Evolutionary conservation across 1,140 invertebrate genomes (phyloP).

Genomic region (Drosophila parvula): DNA sequence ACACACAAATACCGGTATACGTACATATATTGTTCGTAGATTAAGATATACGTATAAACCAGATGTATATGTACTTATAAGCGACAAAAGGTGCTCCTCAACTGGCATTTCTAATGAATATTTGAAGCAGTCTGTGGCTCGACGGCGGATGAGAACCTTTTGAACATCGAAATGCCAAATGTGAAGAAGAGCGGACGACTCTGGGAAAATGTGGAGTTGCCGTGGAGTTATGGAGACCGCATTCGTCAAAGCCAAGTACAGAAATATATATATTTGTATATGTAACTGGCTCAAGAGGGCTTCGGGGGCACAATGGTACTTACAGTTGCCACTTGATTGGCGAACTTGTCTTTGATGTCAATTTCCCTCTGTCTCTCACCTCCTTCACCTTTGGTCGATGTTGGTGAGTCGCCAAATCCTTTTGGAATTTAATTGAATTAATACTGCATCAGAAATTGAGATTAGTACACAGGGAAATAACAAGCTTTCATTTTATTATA

Average conservation of each 20-base stretch:
- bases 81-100: constrained; percentile 13
- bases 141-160: constrained; percentile 22
- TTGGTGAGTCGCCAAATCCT: constrained; percentile 1
- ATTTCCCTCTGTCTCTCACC: background rate
- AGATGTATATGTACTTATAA: background rate
- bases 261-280: background rate
- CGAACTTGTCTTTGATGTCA: constrained; percentile 49
- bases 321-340: constrained; percentile 54
- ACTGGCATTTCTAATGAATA: constrained; percentile 58
- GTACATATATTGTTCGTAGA: constrained; percentile 6
- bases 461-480: background rate
- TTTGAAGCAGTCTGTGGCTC: constrained; percentile 42
- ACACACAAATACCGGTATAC: background rate
- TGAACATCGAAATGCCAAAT: constrained; percentile 44
- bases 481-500: no score
- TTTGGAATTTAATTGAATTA: constrained; percentile 44
- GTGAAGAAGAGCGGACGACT: background rate
- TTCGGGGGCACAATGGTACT: constrained; percentile 11
- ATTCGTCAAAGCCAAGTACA: constrained; percentile 27
- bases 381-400: background rate
- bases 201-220: background rate
- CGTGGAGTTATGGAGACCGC: constrained; percentile 44
- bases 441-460: background rate
- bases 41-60: constrained; percentile 7
- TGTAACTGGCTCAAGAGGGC: constrained; percentile 29